phyloP scores from a whole-genome alignment of 2,888 invertebrate species.

The Saturnia pavonia region DNA sequence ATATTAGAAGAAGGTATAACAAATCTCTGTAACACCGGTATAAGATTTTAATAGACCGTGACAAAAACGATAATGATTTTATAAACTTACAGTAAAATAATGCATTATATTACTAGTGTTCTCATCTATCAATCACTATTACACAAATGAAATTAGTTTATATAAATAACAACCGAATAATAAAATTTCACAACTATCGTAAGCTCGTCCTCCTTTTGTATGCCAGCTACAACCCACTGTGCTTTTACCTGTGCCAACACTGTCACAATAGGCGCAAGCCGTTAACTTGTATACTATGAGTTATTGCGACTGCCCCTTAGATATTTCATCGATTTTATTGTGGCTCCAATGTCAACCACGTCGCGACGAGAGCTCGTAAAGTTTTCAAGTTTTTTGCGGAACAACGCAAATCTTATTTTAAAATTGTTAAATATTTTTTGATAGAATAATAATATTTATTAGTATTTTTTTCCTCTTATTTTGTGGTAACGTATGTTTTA shows the following conservation, averaged over 20 bases:
- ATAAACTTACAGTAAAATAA: background rate
- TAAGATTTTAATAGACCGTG: background rate
- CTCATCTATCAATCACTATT: background rate
- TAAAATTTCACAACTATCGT: conserved; percentile 41
- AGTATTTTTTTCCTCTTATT: too few relatives aligned
- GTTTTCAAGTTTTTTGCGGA: conserved; percentile 56
- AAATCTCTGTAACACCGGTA: background rate
- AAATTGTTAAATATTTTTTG: background rate
- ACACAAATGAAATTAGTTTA: conserved; percentile 22
- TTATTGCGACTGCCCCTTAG: conserved; percentile 68
- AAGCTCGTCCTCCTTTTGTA: conserved; percentile 25
- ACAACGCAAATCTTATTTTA: conserved; percentile 41
- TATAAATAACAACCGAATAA: conserved; percentile 45
- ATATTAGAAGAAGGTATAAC: too few relatives aligned
- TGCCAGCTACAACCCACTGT: conserved; percentile 50
- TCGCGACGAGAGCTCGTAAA: conserved; percentile 68
- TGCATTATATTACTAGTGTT: background rate
- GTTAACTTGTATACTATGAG: conserved; percentile 56
- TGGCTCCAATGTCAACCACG: conserved; percentile 80
- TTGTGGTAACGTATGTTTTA: too few relatives aligned
- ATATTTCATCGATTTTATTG: conserved; percentile 82
- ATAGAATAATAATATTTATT: too few relatives aligned
- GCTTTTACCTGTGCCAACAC: conserved; percentile 68
- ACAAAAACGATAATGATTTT: background rate
- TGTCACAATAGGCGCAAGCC: conserved; percentile 56